Evolutionary conservation across 2,797 vertebrate species (phyloP).

Genomic region (Oreochromis grahami): DNA sequence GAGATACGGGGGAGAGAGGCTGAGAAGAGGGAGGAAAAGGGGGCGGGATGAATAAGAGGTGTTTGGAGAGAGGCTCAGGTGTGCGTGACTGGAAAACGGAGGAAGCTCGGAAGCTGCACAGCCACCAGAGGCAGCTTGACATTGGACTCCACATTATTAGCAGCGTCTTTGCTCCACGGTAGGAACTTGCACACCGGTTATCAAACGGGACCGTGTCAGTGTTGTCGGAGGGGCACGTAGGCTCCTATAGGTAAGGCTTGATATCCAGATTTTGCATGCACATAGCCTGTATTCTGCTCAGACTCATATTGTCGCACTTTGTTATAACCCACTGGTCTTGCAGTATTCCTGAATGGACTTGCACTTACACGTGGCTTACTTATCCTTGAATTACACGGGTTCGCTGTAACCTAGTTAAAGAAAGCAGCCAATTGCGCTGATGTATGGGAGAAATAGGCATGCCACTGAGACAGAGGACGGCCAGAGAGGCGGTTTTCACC

Average conservation of each 20-base stretch:
- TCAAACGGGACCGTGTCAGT: background rate
- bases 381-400: constrained; percentile 15
- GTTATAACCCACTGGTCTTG: background rate
- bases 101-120: constrained; percentile 49
- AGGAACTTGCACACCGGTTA: constrained; percentile 23
- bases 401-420: constrained; percentile 6
- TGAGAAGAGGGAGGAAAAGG: constrained; percentile 3
- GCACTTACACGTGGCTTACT: background rate
- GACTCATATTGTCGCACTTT: constrained; percentile 25
- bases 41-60: constrained; percentile 44
- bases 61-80: constrained; percentile 65
- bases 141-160: constrained; percentile 25
- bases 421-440: constrained; percentile 8
- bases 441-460: background rate
- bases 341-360: background rate
- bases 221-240: background rate
- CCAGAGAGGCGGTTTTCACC: background rate
- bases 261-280: background rate
- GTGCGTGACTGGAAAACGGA: constrained; percentile 76
- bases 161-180: background rate
- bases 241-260: constrained; percentile 41
- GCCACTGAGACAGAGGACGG: background rate
- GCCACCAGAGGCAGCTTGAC: constrained; percentile 33
- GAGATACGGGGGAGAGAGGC: background rate
- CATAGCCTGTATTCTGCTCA: background rate